Conservation (phyloP, 2,888 invertebrate species). For the Xestobium rufovillosum region DNA sequence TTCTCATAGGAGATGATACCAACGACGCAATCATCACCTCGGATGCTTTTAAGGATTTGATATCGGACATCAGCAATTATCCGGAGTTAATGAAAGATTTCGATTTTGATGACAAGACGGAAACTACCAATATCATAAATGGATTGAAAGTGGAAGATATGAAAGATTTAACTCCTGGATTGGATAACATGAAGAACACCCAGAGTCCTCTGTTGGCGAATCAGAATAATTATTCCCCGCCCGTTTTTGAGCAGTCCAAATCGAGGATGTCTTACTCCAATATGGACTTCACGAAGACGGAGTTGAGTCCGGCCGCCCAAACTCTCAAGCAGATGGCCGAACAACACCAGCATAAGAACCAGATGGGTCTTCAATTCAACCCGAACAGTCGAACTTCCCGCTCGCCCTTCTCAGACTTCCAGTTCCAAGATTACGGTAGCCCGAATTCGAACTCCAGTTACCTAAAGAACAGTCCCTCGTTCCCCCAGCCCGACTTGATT, state of each 20-base stretch:
- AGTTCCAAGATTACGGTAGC: constrained; percentile 49
- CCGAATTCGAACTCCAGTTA: constrained; percentile 41
- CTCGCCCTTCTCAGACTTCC: constrained; percentile 57
- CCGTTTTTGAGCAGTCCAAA: constrained; percentile 34
- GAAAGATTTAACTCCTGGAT: constrained; percentile 30
- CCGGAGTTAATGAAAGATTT: constrained; percentile 77
- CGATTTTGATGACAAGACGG: constrained; percentile 58
- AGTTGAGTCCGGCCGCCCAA: constrained; percentile 87
- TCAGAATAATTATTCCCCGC: constrained; percentile 36
- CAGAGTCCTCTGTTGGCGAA: constrained; percentile 35
- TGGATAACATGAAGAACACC: constrained; percentile 28
- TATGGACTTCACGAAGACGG: constrained; percentile 45
- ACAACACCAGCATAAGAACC: constrained; percentile 85
- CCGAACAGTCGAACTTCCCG: constrained; percentile 43
- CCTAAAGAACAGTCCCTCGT: constrained; percentile 41
- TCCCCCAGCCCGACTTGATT: constrained; percentile 47
- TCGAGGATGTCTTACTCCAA: constrained; percentile 34
- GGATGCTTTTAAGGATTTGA: constrained; percentile 76
- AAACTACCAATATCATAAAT: constrained; percentile 23
- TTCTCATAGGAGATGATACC: constrained; percentile 77
- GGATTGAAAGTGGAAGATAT: constrained; percentile 38
- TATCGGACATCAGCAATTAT: constrained; percentile 78
- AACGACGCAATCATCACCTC: constrained; percentile 68
- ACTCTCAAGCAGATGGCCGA: constrained; percentile 96
- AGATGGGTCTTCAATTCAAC: constrained; percentile 54